A percentile compares a stretch with the other conserved stretches of the same genome.
phyloP scores from a whole-genome alignment of 2,113 vertebrate genomes.

The Phalacrocorax carbo region DNA sequence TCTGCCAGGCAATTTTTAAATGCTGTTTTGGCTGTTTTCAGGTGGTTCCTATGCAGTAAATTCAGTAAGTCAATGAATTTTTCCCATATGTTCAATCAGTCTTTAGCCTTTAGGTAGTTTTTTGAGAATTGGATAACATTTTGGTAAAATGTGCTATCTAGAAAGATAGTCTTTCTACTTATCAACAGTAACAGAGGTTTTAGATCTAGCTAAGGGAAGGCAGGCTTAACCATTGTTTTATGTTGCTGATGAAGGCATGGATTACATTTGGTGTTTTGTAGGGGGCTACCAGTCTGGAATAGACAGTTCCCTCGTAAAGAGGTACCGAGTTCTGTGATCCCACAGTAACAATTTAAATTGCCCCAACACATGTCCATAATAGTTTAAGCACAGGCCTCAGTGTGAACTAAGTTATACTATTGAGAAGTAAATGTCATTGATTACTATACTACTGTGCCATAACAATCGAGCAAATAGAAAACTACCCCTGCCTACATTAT shows the following conservation, averaged over 20 bases:
- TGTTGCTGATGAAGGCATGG: not conserved
- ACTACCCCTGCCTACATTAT: not conserved
- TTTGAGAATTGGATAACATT: not conserved
- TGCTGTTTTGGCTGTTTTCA: not conserved
- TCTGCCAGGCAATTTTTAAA: not conserved
- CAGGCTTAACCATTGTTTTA: not conserved
- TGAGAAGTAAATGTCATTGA: not conserved
- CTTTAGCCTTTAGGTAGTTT: not conserved
- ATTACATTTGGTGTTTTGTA: not conserved
- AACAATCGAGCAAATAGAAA: not conserved
- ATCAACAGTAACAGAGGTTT: not conserved
- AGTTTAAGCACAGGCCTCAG: not conserved
- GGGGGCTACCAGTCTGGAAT: not conserved
- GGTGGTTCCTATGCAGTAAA: not conserved
- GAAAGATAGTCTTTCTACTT: not conserved
- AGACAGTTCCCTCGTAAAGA: not conserved
- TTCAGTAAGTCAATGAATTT: not conserved
- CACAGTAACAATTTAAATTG: not conserved
- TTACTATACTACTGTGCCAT: not conserved
- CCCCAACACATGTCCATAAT: not conserved
- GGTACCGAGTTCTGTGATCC: not conserved
- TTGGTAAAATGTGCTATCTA: not conserved
- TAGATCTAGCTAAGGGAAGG: not conserved
- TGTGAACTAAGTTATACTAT: not conserved
- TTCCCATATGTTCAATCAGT: not conserved